Evolutionary conservation across 2,797 vertebrate species (phyloP).

Genomic region (Aplochiton taeniatus): DNA sequence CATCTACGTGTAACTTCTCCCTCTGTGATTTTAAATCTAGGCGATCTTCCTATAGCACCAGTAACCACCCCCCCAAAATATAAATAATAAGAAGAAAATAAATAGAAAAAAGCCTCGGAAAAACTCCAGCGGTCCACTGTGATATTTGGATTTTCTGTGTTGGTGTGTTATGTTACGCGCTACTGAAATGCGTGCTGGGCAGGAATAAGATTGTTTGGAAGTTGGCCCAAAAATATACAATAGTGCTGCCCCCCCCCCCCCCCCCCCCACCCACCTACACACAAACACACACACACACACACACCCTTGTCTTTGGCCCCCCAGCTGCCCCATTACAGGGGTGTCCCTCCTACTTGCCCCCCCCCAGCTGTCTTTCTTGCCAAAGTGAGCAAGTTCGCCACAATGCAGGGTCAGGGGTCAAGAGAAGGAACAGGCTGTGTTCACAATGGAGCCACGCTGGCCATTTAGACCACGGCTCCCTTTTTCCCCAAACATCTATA

Average conservation of each 20-base stretch:
- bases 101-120: too few species aligned
- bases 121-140: too few species aligned
- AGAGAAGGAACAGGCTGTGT: conserved; percentile 22
- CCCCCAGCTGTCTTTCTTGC: conserved; percentile 19
- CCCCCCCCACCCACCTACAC: too few species aligned
- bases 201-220: conserved; percentile 3
- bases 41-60: too few species aligned
- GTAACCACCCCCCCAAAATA: too few species aligned
- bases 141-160: background rate
- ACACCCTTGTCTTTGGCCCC: conserved; percentile 15
- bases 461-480: conserved; percentile 1
- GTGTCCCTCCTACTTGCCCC: conserved; percentile 11
- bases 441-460: conserved; percentile 9
- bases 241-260: background rate
- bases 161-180: conserved; percentile 38
- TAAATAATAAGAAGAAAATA: too few species aligned
- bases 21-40: too few species aligned
- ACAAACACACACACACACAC: too few species aligned
- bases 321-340: conserved; percentile 1
- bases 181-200: conserved; percentile 29
- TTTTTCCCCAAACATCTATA: conserved; percentile 1
- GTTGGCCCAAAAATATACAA: background rate
- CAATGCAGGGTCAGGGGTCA: conserved; percentile 29
- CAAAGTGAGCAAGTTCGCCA: conserved; percentile 6
- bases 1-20: background rate